Conservation (phyloP, 2,113 vertebrate genomes). For the Lasiurus borealis region DNA sequence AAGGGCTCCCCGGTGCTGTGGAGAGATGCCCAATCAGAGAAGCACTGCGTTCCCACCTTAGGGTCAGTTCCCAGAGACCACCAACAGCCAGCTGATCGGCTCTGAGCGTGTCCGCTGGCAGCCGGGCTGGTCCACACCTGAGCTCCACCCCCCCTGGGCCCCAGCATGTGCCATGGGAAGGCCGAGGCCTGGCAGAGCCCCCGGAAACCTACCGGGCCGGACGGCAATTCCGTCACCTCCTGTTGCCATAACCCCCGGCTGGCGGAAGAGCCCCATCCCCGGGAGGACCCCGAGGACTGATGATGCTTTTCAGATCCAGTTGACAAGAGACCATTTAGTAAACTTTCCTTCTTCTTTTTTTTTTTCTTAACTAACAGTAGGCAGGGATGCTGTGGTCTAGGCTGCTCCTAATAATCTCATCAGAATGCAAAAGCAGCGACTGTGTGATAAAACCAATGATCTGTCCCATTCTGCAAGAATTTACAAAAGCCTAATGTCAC, state of each 20-base stretch:
- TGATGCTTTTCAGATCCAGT: slow-evolving; percentile 93
- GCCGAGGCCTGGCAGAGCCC: not conserved
- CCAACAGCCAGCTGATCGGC: not conserved
- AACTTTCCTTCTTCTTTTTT: slow-evolving; percentile 92
- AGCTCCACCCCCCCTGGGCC: slow-evolving; percentile 78
- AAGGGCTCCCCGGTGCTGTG: slow-evolving; percentile 47
- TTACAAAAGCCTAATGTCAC: slow-evolving; percentile 96
- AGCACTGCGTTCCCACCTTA: not conserved
- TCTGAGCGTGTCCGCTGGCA: too few species aligned
- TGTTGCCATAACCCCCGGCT: slow-evolving; percentile 85
- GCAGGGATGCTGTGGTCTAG: slow-evolving; percentile 91
- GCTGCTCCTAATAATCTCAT: slow-evolving; percentile 95
- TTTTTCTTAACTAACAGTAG: slow-evolving; percentile 93
- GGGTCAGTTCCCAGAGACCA: not conserved
- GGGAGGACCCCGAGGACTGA: slow-evolving; percentile 87
- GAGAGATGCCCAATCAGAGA: slow-evolving; percentile 48
- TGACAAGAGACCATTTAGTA: slow-evolving; percentile 94
- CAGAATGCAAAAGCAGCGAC: slow-evolving; percentile 95
- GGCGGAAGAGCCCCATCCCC: slow-evolving; percentile 84
- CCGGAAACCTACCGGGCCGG: slow-evolving; percentile 77
- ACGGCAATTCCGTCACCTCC: slow-evolving; percentile 85
- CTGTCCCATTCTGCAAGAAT: slow-evolving; percentile 96
- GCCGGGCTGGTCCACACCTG: slow-evolving; percentile 77
- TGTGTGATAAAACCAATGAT: slow-evolving; percentile 96
- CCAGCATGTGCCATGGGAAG: slow-evolving; percentile 63